Evolutionary conservation across 2,797 vertebrate species (phyloP).

Genomic region (Mormyrus proboscirostris): DNA sequence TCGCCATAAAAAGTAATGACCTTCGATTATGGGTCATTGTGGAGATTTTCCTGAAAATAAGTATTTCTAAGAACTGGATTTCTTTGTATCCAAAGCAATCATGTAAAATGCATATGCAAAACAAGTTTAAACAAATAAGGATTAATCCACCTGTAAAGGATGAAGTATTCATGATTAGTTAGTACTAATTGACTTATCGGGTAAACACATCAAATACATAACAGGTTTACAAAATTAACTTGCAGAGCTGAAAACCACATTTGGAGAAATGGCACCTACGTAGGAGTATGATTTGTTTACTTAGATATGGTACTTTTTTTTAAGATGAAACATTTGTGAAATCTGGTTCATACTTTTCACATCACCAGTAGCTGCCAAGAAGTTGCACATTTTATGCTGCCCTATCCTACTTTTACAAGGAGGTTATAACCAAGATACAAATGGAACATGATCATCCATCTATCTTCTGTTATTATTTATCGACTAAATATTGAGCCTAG

Average conservation of each 20-base stretch:
- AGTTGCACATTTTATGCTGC: background rate
- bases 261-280: background rate
- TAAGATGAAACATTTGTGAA: background rate
- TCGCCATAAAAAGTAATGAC: background rate
- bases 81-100: background rate
- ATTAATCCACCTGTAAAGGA: background rate
- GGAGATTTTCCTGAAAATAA: background rate
- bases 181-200: background rate
- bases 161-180: background rate
- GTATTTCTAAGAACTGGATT: background rate
- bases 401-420: background rate
- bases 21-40: background rate
- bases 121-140: background rate
- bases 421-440: background rate
- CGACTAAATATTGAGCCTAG: background rate
- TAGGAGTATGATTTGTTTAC: background rate
- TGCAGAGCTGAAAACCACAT: background rate
- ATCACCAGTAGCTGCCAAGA: background rate
- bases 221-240: background rate
- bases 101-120: background rate
- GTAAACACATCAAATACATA: background rate
- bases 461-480: background rate
- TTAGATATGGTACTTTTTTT: background rate
- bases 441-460: background rate
- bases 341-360: background rate